phyloP scores from a whole-genome alignment of 2,888 invertebrate genomes.

The Tipula vernalis region DNA sequence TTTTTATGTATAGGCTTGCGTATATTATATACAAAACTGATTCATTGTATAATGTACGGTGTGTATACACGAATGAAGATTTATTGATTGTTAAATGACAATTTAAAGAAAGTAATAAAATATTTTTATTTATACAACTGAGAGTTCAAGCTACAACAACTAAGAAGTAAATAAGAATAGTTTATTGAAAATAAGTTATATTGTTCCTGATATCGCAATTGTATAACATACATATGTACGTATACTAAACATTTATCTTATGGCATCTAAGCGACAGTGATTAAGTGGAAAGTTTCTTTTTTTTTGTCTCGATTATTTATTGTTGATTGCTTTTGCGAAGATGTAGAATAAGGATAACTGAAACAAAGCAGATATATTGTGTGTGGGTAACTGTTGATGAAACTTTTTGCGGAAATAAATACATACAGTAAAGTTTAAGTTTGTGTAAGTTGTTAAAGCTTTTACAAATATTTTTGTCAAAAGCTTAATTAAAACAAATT shows the following conservation, averaged over 20 bases:
- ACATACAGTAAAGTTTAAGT: neutral
- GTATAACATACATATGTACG: neutral
- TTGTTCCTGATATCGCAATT: neutral
- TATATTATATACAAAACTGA: neutral
- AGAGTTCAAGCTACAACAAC: neutral
- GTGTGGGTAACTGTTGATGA: neutral
- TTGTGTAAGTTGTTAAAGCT: too few relatives aligned
- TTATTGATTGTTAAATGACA: conserved; percentile 4
- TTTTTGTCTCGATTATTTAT: neutral
- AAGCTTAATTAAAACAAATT: too few relatives aligned
- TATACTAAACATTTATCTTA: neutral
- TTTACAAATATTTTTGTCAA: too few relatives aligned
- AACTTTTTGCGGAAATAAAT: neutral
- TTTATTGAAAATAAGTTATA: neutral
- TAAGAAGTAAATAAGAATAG: neutral
- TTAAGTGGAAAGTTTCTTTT: neutral
- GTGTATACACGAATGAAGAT: neutral
- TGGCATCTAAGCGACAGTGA: neutral
- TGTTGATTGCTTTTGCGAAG: neutral
- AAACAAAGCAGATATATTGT: neutral
- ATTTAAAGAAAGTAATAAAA: neutral
- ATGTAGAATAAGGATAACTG: neutral
- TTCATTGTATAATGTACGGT: neutral
- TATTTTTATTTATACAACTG: neutral
- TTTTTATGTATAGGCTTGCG: neutral